phyloP scores from a whole-genome alignment of 1,140 invertebrate genomes.

The Mamestra configurata region DNA sequence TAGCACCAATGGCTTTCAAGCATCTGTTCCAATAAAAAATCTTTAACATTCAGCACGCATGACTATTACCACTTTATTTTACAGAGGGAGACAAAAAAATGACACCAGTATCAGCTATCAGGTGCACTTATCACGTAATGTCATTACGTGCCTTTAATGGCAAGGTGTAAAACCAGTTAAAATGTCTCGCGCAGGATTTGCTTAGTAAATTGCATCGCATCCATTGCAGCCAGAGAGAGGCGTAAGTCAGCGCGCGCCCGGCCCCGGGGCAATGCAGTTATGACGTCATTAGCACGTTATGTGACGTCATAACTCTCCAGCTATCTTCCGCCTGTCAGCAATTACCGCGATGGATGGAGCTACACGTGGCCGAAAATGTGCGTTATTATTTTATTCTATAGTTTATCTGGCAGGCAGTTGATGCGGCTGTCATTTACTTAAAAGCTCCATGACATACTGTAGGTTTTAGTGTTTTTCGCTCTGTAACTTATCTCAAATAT shows the following conservation, averaged over 20 bases:
- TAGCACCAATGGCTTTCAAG: slow-evolving; percentile 18
- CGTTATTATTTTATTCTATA: slow-evolving; percentile 64
- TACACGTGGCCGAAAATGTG: slow-evolving; percentile 69
- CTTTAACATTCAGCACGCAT: slow-evolving; percentile 36
- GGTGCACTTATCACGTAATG: slow-evolving; percentile 47
- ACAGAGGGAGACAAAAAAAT: slow-evolving; percentile 35
- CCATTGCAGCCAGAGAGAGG: slow-evolving; percentile 77
- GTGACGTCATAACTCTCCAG: slow-evolving; percentile 82
- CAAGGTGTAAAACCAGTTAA: slow-evolving; percentile 64
- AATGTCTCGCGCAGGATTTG: slow-evolving; percentile 66
- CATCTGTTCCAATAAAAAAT: slow-evolving; percentile 38
- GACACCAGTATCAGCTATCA: slow-evolving; percentile 41
- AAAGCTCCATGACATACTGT: slow-evolving; percentile 27
- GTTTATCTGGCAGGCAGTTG: slow-evolving; percentile 39
- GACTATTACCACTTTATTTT: slow-evolving; percentile 41
- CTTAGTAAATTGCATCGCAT: slow-evolving; percentile 75
- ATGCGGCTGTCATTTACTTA: slow-evolving; percentile 35
- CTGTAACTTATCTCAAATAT: not conserved
- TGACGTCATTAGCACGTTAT: slow-evolving; percentile 84
- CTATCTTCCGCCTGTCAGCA: slow-evolving; percentile 79
- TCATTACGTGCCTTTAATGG: slow-evolving; percentile 59
- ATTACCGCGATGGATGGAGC: slow-evolving; percentile 76
- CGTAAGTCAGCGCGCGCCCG: slow-evolving; percentile 71
- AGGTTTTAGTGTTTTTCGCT: slow-evolving; percentile 9
- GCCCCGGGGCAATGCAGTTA: slow-evolving; percentile 74